Base-by-base conservation (phyloP, 2,113 vertebrate genomes). In the Archocentrus centrarchus region DNA sequence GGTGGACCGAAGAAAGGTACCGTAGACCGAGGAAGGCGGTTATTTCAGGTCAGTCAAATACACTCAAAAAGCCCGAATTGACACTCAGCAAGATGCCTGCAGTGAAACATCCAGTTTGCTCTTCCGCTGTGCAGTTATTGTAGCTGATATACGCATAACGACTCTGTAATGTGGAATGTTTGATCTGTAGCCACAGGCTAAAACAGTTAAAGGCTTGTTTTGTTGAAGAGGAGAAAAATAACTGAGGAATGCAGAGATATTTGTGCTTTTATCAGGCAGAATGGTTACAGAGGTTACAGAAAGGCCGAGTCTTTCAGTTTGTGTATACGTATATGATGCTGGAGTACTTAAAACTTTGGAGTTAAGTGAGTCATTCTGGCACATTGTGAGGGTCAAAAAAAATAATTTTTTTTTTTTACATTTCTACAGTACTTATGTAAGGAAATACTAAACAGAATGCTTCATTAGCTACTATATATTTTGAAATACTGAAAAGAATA, bases 171-270 rank as follows among this genome's bases (percentile, higher is more conserved):
- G 86, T 84, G 37, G 64, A 53, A 79, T 62, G 77, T 88, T 81
- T 90, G 61, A 93, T 78, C 41, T 39, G 47, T 58, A 89, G 79
- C 85, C 80, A 68, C 59, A 8, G 75, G 81, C 59, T 70, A 47
- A 84, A 90, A 81, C 60, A 66, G 79, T 88, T 87, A 63, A 81
- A 84, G 70, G 80, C 76, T 79, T 90, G 77, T 89, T 85, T 84
- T 64, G 80, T 66, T 60, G 79, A 59, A 75, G 80, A 80, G 66
- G 44, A 66, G 83, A 89, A 88, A 79, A 61, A 86, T 79, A 81
- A 89, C 18, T 62, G 79, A 87, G 64, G 14, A 70, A 87, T 41
- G 64, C 20, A 13, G 27, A 77, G 62, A 53, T 73, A 39, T 77
- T 64, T 83, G 68, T 86, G 73, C 61, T 84, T 80, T 77, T 76